These are phyloP conservation scores for Nannoperca obscura DNA, from an alignment of 2,797 vertebrate genomes.

Conservation along the genomic window DNA sequence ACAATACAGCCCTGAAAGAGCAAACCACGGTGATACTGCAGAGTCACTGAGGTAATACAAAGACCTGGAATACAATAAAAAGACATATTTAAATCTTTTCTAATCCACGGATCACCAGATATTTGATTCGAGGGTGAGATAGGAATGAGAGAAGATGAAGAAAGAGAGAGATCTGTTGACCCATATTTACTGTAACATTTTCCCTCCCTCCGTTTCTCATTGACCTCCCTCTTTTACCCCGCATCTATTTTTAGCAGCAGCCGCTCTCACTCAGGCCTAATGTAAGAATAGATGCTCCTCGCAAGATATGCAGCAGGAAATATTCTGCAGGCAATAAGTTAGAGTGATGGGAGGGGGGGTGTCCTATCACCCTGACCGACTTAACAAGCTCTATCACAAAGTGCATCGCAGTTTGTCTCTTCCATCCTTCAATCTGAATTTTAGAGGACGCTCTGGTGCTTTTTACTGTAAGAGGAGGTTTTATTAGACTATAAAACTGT, in stretches of 20 bases:
- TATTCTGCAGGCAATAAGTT: slow-evolving; percentile 45
- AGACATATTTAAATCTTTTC: not conserved
- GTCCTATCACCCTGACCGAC: slow-evolving; percentile 22
- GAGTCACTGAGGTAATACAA: not conserved
- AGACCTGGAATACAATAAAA: not conserved
- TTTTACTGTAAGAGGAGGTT: not conserved
- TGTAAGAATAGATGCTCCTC: slow-evolving; percentile 69
- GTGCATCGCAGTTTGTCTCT: not conserved
- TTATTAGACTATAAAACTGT: slow-evolving; percentile 8
- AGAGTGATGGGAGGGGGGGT: not conserved
- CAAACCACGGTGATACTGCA: not conserved
- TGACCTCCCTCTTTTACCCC: slow-evolving; percentile 76
- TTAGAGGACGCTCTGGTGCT: not conserved
- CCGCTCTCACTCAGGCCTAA: slow-evolving; percentile 60
- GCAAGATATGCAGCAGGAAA: slow-evolving; percentile 55
- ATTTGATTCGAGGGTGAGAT: slow-evolving; percentile 20
- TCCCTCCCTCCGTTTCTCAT: slow-evolving; percentile 58
- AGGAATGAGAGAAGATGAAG: slow-evolving; percentile 6
- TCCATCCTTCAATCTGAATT: slow-evolving; percentile 10
- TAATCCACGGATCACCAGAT: slow-evolving; percentile 9
- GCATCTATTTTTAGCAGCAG: slow-evolving; percentile 82
- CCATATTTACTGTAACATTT: slow-evolving; percentile 82
- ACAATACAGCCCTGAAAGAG: not conserved
- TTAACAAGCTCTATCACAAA: slow-evolving; percentile 16
- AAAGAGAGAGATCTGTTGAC: slow-evolving; percentile 66